Percentiles rank a stretch among this genome's conserved stretches.
phyloP scores from a whole-genome alignment of 2,113 vertebrate species.

The Aegithalos caudatus region DNA sequence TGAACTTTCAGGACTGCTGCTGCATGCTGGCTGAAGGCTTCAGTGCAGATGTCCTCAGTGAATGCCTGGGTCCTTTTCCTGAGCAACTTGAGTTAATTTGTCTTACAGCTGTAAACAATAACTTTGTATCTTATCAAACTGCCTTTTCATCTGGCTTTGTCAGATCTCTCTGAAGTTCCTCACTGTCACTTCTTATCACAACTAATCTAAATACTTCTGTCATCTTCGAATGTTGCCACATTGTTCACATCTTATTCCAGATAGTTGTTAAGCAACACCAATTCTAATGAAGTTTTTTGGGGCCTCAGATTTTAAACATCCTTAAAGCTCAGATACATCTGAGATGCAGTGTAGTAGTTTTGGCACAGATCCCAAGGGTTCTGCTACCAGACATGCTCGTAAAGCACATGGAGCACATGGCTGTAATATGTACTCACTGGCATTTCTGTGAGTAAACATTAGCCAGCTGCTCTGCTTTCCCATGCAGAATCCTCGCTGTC shows the following conservation, averaged over 20 bases:
- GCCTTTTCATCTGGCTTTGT: conserved; percentile 39
- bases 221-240: conserved; percentile 52
- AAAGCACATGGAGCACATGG: background rate
- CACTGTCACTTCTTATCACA: conserved; percentile 30
- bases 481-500: background rate
- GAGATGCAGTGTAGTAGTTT: background rate
- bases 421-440: background rate
- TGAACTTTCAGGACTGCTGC: background rate
- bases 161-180: conserved; percentile 47
- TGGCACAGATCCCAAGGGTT: conserved; percentile 1
- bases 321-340: background rate
- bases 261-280: conserved; percentile 39
- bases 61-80: background rate
- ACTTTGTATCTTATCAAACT: conserved; percentile 38
- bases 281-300: background rate
- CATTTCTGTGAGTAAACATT: conserved; percentile 4
- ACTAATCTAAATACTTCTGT: conserved; percentile 57
- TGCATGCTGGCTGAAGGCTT: background rate
- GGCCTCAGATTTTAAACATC: conserved; percentile 23
- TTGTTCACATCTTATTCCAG: conserved; percentile 47
- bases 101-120: conserved; percentile 47
- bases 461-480: conserved; percentile 31
- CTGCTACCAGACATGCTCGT: background rate
- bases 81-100: conserved; percentile 39
- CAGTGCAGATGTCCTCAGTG: conserved; percentile 1